Percentiles rank a stretch among this genome's conserved stretches.
phyloP scores from a whole-genome alignment of 2,888 invertebrate species.

The Axea sp. region DNA sequence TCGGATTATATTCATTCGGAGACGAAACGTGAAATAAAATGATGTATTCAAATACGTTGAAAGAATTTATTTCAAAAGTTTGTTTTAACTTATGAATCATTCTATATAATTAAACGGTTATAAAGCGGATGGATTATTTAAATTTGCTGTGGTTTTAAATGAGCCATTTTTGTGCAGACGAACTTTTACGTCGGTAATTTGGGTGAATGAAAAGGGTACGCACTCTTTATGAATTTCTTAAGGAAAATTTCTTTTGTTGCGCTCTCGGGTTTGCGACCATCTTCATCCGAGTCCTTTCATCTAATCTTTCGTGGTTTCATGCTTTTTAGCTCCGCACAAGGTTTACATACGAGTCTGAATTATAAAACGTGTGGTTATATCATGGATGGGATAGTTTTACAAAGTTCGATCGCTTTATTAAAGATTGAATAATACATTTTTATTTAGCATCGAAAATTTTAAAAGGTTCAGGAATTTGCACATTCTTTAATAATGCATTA shows the following conservation, averaged over 20 bases:
- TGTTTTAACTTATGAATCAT: slow-evolving; percentile 27
- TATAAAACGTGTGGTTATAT: slow-evolving; percentile 33
- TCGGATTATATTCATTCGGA: slow-evolving; percentile 2
- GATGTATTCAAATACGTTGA: slow-evolving; percentile 18
- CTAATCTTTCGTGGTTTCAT: slow-evolving; percentile 41
- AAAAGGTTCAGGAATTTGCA: no score
- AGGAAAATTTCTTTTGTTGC: slow-evolving; percentile 56
- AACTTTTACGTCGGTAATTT: slow-evolving; percentile 49
- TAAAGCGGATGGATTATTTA: slow-evolving; percentile 47
- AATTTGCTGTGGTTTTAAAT: slow-evolving; percentile 32
- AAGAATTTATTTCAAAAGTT: slow-evolving; percentile 1
- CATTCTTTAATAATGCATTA: no score
- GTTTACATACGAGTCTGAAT: slow-evolving; percentile 22
- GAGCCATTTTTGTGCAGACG: slow-evolving; percentile 29
- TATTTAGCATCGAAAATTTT: no score
- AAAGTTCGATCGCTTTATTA: slow-evolving; percentile 12
- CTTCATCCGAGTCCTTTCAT: slow-evolving; percentile 31
- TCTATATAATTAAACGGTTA: slow-evolving; percentile 37
- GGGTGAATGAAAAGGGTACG: slow-evolving; percentile 46
- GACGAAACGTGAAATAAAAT: slow-evolving; percentile 11
- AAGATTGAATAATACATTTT: background rate
- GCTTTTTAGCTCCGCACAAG: slow-evolving; percentile 23
- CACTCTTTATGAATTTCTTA: slow-evolving; percentile 53
- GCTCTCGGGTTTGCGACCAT: slow-evolving; percentile 21
- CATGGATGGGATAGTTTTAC: slow-evolving; percentile 1